Percentiles rank a stretch among this genome's conserved stretches.
Conservation (phyloP, 2,113 vertebrate genomes). For the Oryctolagus cuniculus region DNA sequence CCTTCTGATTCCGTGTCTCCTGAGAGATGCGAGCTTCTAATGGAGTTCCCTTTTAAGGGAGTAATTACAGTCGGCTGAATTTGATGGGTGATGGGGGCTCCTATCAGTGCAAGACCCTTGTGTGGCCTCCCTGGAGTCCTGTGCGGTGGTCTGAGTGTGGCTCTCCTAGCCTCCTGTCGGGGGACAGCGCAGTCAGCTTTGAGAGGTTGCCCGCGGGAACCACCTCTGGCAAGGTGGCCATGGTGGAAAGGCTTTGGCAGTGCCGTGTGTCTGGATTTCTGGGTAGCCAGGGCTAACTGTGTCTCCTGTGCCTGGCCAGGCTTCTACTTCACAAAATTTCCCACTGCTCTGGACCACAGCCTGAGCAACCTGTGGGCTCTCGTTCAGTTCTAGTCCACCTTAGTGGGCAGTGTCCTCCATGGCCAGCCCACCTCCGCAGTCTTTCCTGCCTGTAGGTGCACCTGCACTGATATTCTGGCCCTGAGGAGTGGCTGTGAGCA, state of each 20-base stretch:
- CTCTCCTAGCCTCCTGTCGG: background rate
- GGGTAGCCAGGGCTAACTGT: background rate
- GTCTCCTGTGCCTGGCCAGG: too few relatives aligned
- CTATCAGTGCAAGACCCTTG: background rate
- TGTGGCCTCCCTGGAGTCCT: too few relatives aligned
- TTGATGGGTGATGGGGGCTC: background rate
- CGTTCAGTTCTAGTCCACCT: background rate
- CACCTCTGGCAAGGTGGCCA: fast-evolving
- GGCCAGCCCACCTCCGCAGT: background rate
- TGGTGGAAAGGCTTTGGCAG: background rate
- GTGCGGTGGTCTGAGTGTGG: too few relatives aligned
- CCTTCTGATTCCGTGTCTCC: background rate
- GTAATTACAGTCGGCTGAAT: background rate
- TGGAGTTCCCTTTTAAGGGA: background rate
- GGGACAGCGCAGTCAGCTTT: too few relatives aligned
- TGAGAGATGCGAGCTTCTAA: background rate
- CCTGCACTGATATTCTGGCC: background rate
- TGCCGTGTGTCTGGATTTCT: fast-evolving
- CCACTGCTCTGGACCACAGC: background rate
- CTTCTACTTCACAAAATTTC: background rate
- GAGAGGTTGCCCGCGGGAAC: fast-evolving
- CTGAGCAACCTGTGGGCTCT: fast-evolving
- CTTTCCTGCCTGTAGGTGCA: background rate
- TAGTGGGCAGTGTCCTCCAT: background rate
- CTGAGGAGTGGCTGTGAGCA: background rate